Evolutionary conservation across 2,797 vertebrate species (phyloP).

Genomic region (Fundulus diaphanus): DNA sequence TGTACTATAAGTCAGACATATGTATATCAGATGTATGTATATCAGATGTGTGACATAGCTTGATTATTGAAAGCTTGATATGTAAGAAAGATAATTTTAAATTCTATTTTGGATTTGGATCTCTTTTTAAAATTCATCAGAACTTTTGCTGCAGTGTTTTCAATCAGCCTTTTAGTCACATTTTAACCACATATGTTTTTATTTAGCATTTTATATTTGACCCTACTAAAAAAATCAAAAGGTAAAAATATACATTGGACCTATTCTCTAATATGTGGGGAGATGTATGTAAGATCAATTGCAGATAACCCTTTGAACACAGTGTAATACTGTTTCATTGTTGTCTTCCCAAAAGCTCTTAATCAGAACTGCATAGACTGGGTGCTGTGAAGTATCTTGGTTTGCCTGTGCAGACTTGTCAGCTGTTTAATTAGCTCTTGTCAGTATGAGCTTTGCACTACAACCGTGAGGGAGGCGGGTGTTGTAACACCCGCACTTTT

Average conservation of each 20-base stretch:
- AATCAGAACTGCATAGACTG: slow-evolving; percentile 6
- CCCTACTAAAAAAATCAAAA: not conserved
- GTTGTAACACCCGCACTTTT: slow-evolving; percentile 7
- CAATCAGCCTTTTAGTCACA: not conserved
- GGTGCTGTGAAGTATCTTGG: slow-evolving; percentile 7
- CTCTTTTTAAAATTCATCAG: not conserved
- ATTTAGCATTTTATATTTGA: not conserved
- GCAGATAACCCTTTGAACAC: not conserved
- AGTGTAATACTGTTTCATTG: not conserved
- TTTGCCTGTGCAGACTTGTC: slow-evolving; percentile 20
- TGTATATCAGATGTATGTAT: too few relatives aligned
- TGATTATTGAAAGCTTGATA: not conserved
- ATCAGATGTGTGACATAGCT: not conserved
- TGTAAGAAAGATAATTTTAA: not conserved
- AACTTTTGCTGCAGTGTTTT: not conserved
- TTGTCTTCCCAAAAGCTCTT: slow-evolving; percentile 7
- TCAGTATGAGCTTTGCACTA: slow-evolving; percentile 4
- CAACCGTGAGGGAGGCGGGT: not conserved
- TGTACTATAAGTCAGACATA: too few relatives aligned
- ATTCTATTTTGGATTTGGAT: not conserved
- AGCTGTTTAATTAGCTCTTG: slow-evolving; percentile 19
- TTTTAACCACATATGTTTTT: too few relatives aligned
- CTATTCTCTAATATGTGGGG: not conserved
- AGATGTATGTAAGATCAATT: not conserved
- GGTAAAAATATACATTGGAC: not conserved